These are phyloP conservation scores for Micrastur ruficollis DNA, from an alignment of 2,797 vertebrate genomes.

Conservation along the genomic window DNA sequence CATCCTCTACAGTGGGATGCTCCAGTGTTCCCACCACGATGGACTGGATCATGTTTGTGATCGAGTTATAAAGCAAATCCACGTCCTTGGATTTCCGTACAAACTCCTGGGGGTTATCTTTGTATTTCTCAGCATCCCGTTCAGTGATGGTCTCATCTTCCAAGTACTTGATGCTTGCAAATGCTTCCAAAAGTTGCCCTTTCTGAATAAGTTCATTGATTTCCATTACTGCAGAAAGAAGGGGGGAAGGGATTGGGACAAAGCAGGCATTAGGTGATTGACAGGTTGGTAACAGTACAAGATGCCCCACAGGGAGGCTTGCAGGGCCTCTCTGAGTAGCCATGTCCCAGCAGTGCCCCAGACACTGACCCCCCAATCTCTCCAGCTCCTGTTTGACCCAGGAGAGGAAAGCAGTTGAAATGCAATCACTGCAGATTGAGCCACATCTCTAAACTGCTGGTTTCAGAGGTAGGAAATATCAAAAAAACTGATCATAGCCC, in stretches of 20 bases:
- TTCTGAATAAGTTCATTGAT: constrained; percentile 85
- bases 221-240: constrained; percentile 82
- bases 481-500: not conserved
- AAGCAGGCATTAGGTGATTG: not conserved
- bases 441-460: not conserved
- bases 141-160: constrained; percentile 76
- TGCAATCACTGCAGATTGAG: not conserved
- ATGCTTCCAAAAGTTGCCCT: constrained; percentile 82
- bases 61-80: constrained; percentile 78
- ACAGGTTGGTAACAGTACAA: not conserved
- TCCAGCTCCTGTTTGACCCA: not conserved
- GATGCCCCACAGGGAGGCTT: not conserved
- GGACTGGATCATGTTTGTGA: constrained; percentile 67
- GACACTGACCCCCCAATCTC: not conserved
- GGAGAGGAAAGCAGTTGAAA: not conserved
- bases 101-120: constrained; percentile 67
- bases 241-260: not conserved
- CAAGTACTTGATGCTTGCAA: constrained; percentile 79
- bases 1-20: constrained; percentile 60
- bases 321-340: not conserved
- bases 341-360: not conserved
- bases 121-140: not conserved
- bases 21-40: constrained; percentile 80
- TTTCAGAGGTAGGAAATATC: not conserved
- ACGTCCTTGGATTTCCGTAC: constrained; percentile 83